phyloP scores from a whole-genome alignment of 2,888 invertebrate genomes.

The Aleiodes leptofemur region DNA sequence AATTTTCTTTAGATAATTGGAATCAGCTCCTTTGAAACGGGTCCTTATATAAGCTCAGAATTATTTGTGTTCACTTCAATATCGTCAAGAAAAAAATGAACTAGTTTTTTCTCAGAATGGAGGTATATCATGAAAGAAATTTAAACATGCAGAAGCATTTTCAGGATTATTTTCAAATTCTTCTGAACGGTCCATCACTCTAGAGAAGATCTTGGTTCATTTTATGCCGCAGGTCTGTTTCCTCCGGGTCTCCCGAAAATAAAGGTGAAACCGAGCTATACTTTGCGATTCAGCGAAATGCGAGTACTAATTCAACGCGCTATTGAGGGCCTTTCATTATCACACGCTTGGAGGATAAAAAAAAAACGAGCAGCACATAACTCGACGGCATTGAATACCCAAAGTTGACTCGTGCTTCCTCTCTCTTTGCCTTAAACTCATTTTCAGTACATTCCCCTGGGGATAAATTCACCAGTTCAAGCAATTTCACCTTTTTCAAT shows the following conservation, averaged over 20 bases:
- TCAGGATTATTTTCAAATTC: no score
- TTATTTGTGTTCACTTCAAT: no score
- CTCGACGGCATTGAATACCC: background rate
- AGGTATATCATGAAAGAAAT: no score
- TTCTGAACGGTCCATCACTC: no score
- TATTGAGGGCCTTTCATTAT: slow-evolving; percentile 20
- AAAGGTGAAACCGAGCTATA: slow-evolving; percentile 5
- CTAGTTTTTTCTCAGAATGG: no score
- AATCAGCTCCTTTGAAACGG: no score
- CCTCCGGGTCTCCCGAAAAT: background rate
- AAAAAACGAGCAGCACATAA: background rate
- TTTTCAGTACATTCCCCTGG: background rate
- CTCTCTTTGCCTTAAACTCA: background rate
- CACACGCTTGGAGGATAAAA: slow-evolving; percentile 7
- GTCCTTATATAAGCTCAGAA: no score
- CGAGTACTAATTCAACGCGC: background rate
- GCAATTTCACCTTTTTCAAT: background rate
- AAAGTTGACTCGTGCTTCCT: background rate
- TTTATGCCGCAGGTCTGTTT: no score
- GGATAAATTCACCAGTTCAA: background rate
- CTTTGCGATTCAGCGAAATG: slow-evolving; percentile 8
- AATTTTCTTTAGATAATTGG: no score
- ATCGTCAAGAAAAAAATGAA: no score
- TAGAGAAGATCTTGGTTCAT: no score
- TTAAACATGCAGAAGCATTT: no score